Evolutionary conservation across 1,140 invertebrate genomes (phyloP), one percentile per base, ranked within the genome.

Genomic region (Penaeus vannamei): DNA sequence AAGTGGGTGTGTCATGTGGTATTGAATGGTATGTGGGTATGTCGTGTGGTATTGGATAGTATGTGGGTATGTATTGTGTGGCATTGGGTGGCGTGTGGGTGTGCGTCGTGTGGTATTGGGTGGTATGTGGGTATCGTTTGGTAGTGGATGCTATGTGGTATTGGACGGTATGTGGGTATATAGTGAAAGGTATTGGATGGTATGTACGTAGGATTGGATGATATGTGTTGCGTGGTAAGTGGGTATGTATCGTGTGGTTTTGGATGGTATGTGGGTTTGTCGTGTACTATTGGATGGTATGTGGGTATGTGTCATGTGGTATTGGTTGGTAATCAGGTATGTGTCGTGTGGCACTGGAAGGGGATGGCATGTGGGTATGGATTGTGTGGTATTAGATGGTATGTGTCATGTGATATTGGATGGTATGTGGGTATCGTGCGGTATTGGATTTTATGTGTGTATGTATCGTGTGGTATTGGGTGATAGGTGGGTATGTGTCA

Each of bases 121-220:
- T 36, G 36, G 53, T 42, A 80, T 80, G 42, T 80, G 42, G 10
- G 42, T 80, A 80, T 80, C n/a, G n/a, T n/a, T n/a, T n/a, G n/a
- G n/a, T n/a, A n/a, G n/a, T n/a, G n/a, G n/a, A 17, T 80, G 1
- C 5, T 17, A 17, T 80, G n/a, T 80, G 42, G n/a, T n/a, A n/a
- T n/a, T n/a, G n/a, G n/a, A n/a, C n/a, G 4, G n/a, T 80, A 80
- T 80, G n/a, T 80, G 42, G 2, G 36, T 36, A 5, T 36, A n/a
- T n/a, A n/a, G n/a, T n/a, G n/a, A n/a, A n/a, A n/a, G 36, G 36
- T 36, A 36, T 36, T 36, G 36, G 36, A 36, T 36, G 36, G 53
- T 42, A 80, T 80, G 42, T 80, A 17, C n/a, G n/a, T n/a, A n/a
- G n/a, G n/a, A n/a, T n/a, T n/a, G n/a, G n/a, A n/a, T n/a, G 10